A percentile compares a stretch with the other conserved stretches of the same genome.
Evolutionary conservation across 2,113 vertebrate genomes (phyloP).

Genomic region (Pachyramphus minor): DNA sequence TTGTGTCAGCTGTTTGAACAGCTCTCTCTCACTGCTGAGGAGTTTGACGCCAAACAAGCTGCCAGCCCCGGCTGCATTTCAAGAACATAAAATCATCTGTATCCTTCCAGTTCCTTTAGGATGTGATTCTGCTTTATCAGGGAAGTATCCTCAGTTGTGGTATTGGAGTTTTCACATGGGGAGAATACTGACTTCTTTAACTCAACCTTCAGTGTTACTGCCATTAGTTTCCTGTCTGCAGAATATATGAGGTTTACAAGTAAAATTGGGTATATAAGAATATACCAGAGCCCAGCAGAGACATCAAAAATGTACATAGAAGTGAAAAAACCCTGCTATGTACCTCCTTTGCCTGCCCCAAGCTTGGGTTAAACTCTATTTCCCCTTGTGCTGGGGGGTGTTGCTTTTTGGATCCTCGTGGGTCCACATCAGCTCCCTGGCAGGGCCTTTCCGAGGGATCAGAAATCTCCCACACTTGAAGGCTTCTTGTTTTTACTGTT

Average conservation of each 20-base stretch:
- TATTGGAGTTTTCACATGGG: not conserved
- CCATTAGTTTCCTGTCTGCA: not conserved
- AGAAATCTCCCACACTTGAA: not conserved
- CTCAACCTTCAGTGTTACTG: not conserved
- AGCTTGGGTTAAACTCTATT: not conserved
- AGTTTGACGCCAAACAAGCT: not conserved
- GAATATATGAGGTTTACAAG: not conserved
- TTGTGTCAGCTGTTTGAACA: not conserved
- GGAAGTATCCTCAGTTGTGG: not conserved
- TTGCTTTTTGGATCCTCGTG: fast-evolving
- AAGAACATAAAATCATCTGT: not conserved
- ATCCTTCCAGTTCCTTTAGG: not conserved
- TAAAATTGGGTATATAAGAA: not conserved
- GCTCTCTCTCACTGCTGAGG: not conserved
- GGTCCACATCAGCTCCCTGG: not conserved
- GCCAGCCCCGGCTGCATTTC: not conserved
- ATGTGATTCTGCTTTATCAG: not conserved
- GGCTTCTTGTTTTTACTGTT: not conserved
- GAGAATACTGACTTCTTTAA: not conserved
- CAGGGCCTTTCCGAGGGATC: not conserved
- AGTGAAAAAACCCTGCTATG: not conserved
- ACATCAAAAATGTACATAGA: not conserved
- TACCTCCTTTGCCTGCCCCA: not conserved
- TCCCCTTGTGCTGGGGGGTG: not conserved
- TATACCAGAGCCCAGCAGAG: not conserved